These are phyloP conservation scores for Pelvicachromis taeniatus DNA, from an alignment of 2,113 vertebrate genomes.

Conservation along the genomic window DNA sequence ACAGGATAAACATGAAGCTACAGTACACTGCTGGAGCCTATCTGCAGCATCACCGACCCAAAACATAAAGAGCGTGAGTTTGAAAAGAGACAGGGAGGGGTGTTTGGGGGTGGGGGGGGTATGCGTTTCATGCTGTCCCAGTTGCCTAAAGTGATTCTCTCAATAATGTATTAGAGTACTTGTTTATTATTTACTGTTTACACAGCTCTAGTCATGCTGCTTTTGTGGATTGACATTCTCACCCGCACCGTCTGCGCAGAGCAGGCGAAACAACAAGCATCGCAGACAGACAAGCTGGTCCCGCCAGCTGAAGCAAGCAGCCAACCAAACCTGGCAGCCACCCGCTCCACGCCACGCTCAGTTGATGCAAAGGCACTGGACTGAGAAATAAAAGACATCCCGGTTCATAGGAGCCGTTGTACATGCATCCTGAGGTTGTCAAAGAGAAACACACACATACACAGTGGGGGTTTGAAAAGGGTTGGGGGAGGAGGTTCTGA, in stretches of 20 bases:
- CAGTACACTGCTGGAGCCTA: background rate
- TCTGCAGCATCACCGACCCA: constrained; percentile 31
- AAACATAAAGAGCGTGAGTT: constrained; percentile 52
- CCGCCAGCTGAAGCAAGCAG: constrained; percentile 42
- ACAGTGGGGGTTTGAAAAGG: constrained; percentile 27
- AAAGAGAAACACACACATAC: constrained; percentile 44
- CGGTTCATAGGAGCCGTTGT: constrained; percentile 64
- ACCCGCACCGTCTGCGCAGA: constrained; percentile 52
- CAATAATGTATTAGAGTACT: constrained; percentile 76
- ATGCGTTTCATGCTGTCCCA: constrained; percentile 68
- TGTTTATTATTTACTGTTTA: constrained; percentile 81
- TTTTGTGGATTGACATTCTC: constrained; percentile 66
- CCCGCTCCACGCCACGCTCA: constrained; percentile 53
- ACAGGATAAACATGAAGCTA: background rate
- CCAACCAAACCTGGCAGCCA: constrained; percentile 47
- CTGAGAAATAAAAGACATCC: constrained; percentile 74
- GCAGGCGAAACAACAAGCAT: constrained; percentile 37
- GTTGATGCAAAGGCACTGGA: constrained; percentile 63
- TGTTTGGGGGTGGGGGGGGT: background rate
- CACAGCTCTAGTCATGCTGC: constrained; percentile 65
- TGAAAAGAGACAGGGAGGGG: constrained; percentile 20
- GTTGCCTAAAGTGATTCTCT: constrained; percentile 75
- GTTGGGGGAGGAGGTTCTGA: background rate
- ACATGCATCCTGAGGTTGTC: constrained; percentile 68
- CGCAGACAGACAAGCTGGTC: constrained; percentile 44